Evolutionary conservation across 2,888 invertebrate genomes (phyloP), one percentile per base, ranked within the genome.

Genomic region (Melitaea athalia): DNA sequence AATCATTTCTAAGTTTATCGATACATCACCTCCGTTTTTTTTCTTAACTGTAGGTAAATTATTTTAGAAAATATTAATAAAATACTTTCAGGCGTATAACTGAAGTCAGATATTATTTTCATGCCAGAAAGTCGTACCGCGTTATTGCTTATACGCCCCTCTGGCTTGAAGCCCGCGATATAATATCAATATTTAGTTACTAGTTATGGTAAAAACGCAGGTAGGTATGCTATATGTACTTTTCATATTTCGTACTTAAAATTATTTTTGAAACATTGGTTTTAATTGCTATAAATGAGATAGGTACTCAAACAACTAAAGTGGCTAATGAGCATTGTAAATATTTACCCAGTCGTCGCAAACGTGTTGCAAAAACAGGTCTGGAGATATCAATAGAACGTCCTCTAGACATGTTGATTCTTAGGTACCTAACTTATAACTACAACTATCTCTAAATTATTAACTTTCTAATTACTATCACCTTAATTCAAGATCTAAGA

Each of bases 331-430:
- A 15, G 8, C 42, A 31, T 33, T n/a, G 31, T 52, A 53, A 17
- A 31, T 33, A 33, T 6, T 3, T 57, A 15, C 42, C 15, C 42
- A 15, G n/a, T 33, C 33, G 14, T n/a, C 43, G 33, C 43, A 63
- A 62, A 59, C 64, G 33, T 63, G 64, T 59, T 63, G 50, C 63
- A 49, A 71, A 63, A 59, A 62, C 64, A 53, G 63, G 64, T 71
- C n/a, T 63, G 49, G 57, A 50, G 38, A 31, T 68, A 68, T 62
- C 61, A 61, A 61, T 68, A 64, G 43, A 57, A 64, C 53, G 42
- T 24, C 64, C 57, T 57, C 52, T 57, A 33, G 57, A 57, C 42
- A 42, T 57, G 15, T 5, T 57, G 38, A 42, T 57, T 42, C 57
- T 57, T 15, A 42, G 42, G 8, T n/a, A 57, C 15, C 42, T 42